Conservation (phyloP, 2,113 vertebrate genomes). For the Acrocephalus kingi region DNA sequence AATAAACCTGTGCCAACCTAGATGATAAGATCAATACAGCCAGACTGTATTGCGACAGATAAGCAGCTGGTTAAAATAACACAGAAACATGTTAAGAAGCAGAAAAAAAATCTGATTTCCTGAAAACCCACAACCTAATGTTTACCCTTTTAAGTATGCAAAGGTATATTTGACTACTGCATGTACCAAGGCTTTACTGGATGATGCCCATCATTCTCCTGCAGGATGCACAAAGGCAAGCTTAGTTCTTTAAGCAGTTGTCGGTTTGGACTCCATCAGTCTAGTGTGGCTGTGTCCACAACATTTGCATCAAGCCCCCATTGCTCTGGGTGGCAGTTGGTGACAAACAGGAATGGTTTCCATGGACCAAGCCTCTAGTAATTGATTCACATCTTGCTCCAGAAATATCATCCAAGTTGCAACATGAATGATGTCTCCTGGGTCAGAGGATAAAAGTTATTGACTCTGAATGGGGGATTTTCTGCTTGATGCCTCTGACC, state of each 20-base stretch:
- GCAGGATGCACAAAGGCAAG: background rate
- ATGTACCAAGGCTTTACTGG: background rate
- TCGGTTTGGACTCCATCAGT: background rate
- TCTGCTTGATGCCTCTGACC: background rate
- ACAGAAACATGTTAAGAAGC: background rate
- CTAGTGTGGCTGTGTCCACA: accelerated
- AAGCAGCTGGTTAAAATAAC: background rate
- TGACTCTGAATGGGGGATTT: background rate
- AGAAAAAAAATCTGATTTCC: background rate
- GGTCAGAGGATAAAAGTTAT: background rate
- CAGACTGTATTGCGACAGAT: background rate
- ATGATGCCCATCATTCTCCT: background rate
- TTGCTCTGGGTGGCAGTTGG: background rate
- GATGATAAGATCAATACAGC: background rate
- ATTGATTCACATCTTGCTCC: background rate
- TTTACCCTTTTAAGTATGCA: background rate
- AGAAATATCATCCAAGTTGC: background rate
- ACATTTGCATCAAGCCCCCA: background rate
- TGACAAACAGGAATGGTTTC: background rate
- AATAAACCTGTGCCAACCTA: background rate
- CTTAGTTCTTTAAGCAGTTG: background rate
- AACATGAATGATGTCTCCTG: background rate
- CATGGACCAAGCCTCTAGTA: background rate
- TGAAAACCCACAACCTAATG: background rate
- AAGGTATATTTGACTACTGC: background rate